A percentile compares a stretch with the other conserved stretches of the same genome.
These are phyloP conservation scores for Subanguina moxae DNA, from an alignment of 1,140 invertebrate genomes.

Conservation along the genomic window DNA sequence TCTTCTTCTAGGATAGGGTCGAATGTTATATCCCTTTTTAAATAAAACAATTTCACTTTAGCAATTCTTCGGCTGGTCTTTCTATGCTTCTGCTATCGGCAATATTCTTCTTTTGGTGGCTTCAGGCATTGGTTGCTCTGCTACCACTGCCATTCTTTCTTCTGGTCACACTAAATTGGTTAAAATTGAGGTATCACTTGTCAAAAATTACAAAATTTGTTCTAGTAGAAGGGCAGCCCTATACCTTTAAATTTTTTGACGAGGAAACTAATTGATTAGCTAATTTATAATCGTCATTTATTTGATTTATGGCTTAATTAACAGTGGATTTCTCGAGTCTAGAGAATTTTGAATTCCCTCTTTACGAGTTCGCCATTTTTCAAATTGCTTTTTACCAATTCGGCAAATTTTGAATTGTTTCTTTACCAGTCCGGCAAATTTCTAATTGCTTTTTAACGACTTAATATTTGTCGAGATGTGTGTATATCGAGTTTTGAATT, in stretches of 20 bases:
- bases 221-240: no score
- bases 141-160: conserved; percentile 41
- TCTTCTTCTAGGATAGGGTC: no score
- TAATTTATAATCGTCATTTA: conserved; percentile 12
- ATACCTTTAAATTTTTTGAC: conserved; percentile 9
- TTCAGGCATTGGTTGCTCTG: conserved; percentile 50
- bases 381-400: no score
- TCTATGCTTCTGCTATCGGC: conserved; percentile 51
- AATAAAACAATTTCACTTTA: conserved; percentile 24
- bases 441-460: no score
- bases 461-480: no score
- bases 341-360: no score
- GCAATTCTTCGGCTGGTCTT: conserved; percentile 59
- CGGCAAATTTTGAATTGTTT: no score
- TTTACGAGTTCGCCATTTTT: no score
- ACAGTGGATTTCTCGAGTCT: no score
- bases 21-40: no score
- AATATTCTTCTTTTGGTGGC: conserved; percentile 45
- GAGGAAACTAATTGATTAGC: conserved; percentile 10
- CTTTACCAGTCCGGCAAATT: no score
- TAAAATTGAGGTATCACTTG: conserved; percentile 52
- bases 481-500: no score
- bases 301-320: conserved; percentile 5
- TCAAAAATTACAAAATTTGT: neutral
- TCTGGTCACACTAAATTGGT: conserved; percentile 45